These are phyloP conservation scores for Siniperca scherzeri DNA, from an alignment of 2,797 vertebrate genomes.

Conservation along the genomic window DNA sequence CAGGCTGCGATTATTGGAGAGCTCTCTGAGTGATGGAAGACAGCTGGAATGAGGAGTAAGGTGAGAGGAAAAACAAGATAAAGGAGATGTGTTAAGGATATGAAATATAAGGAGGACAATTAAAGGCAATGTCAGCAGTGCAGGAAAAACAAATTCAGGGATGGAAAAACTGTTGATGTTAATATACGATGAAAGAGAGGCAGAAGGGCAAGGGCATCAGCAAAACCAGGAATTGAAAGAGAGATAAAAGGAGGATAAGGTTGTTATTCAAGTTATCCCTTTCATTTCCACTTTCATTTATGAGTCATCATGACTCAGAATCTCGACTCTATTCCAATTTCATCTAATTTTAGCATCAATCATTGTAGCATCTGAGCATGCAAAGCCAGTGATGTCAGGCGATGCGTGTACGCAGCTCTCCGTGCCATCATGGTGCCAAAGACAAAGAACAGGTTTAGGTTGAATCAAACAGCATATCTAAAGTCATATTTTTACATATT, in stretches of 20 bases:
- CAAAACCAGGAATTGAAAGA: conserved; percentile 63
- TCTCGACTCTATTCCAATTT: conserved; percentile 28
- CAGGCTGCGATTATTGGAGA: conserved; percentile 91
- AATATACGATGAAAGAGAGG: conserved; percentile 25
- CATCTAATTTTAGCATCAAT: conserved; percentile 40
- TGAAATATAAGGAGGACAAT: conserved; percentile 9
- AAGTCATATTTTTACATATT: conserved; percentile 33
- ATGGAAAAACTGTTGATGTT: conserved; percentile 36
- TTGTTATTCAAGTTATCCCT: conserved; percentile 41
- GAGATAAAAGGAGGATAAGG: conserved; percentile 43
- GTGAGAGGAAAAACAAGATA: conserved; percentile 21
- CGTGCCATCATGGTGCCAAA: conserved; percentile 68
- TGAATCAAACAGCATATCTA: conserved; percentile 19
- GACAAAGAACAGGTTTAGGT: conserved; percentile 64
- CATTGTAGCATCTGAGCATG: conserved; percentile 66
- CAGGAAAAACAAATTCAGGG: conserved; percentile 11
- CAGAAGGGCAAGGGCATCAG: conserved; percentile 30
- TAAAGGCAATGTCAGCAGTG: background rate
- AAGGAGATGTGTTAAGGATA: conserved; percentile 6
- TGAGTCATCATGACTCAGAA: conserved; percentile 27
- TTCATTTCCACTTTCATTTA: conserved; percentile 51
- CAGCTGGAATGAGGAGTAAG: conserved; percentile 77
- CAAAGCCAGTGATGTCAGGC: conserved; percentile 71
- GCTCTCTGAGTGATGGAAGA: conserved; percentile 89
- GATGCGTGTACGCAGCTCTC: conserved; percentile 38